Evolutionary conservation across 2,113 vertebrate species (phyloP).

Genomic region (Sinocyclocheilus grahami): DNA sequence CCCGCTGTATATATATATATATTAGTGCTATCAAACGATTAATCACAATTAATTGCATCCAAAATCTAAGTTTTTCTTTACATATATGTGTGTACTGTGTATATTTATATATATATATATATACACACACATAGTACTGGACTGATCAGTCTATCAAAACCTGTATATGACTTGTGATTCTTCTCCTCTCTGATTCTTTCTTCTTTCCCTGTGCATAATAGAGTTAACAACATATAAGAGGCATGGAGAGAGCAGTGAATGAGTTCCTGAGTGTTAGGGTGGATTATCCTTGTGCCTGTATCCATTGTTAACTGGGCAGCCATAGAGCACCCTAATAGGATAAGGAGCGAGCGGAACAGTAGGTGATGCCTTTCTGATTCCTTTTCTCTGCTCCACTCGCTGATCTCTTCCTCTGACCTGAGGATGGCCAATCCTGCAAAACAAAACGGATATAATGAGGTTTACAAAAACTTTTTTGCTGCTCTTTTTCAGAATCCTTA

Average conservation of each 20-base stretch:
- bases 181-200: background rate
- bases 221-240: constrained; percentile 56
- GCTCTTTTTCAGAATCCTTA: background rate
- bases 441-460: background rate
- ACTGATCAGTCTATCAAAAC: background rate
- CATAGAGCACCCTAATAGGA: constrained; percentile 55
- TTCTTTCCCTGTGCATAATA: constrained; percentile 42
- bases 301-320: constrained; percentile 53
- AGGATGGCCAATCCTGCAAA: background rate
- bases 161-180: background rate
- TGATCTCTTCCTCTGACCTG: constrained; percentile 22
- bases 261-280: constrained; percentile 46
- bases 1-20: too few species aligned
- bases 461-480: background rate
- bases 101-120: too few species aligned
- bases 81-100: too few species aligned
- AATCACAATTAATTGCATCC: too few species aligned
- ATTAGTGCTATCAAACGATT: too few species aligned
- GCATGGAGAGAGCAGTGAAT: constrained; percentile 43
- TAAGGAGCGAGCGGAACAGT: constrained; percentile 34
- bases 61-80: too few species aligned
- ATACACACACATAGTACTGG: too few species aligned
- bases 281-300: constrained; percentile 55
- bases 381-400: background rate
- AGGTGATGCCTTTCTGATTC: constrained; percentile 16